These are phyloP conservation scores for Therioaphis trifolii DNA, from an alignment of 2,888 invertebrate species.

Conservation along the genomic window DNA sequence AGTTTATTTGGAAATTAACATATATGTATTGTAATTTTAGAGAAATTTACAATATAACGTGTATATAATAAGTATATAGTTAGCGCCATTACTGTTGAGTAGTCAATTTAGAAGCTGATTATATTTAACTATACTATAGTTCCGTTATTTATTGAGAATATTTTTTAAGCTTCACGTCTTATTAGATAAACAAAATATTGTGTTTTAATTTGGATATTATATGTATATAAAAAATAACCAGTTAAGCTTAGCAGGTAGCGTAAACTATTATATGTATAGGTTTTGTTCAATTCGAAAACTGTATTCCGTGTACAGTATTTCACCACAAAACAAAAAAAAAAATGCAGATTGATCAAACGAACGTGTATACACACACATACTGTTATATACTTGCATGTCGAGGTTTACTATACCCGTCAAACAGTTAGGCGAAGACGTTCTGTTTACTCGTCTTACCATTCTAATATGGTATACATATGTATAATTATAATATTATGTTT, in stretches of 20 bases:
- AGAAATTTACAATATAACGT: slow-evolving; percentile 31
- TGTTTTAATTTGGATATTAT: slow-evolving; percentile 54
- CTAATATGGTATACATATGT: not conserved
- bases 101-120: slow-evolving; percentile 56
- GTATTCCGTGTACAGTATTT: not conserved
- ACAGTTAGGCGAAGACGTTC: not conserved
- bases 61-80: slow-evolving; percentile 30
- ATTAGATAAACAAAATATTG: slow-evolving; percentile 37
- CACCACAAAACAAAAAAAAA: not conserved
- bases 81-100: slow-evolving; percentile 49
- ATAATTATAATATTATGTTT: slow-evolving; percentile 17
- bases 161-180: slow-evolving; percentile 53
- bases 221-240: slow-evolving; percentile 44
- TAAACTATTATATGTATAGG: not conserved
- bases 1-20: slow-evolving; percentile 29
- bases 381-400: not conserved
- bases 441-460: not conserved
- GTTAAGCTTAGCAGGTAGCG: slow-evolving; percentile 35
- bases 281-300: slow-evolving; percentile 30
- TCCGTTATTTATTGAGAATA: slow-evolving; percentile 47
- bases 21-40: slow-evolving; percentile 37
- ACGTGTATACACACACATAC: not conserved
- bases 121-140: slow-evolving; percentile 49
- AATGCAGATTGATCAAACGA: not conserved
- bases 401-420: not conserved